These are phyloP conservation scores for Diploscapter pachys DNA, from an alignment of 1,140 invertebrate species.

Conservation along the genomic window DNA sequence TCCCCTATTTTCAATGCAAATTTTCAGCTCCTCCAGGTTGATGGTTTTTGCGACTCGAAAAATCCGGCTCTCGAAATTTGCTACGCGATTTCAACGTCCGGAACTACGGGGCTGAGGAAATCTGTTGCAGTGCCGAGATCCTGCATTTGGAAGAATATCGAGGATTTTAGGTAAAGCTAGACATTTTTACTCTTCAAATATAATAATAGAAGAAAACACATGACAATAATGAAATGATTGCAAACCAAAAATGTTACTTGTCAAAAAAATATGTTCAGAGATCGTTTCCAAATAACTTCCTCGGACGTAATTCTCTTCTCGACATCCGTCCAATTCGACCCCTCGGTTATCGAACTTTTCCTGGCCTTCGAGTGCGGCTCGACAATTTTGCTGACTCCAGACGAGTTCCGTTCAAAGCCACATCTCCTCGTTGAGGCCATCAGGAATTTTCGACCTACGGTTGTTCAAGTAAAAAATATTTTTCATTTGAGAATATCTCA, in stretches of 20 bases:
- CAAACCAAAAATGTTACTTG: background rate
- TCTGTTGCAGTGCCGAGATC: conserved; percentile 16
- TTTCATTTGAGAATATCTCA: background rate
- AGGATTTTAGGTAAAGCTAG: conserved; percentile 12
- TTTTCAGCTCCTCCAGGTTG: too few relatives aligned
- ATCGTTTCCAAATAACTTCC: conserved; percentile 11
- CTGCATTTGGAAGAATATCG: conserved; percentile 14
- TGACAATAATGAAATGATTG: background rate
- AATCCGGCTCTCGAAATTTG: conserved; percentile 1
- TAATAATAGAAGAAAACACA: background rate
- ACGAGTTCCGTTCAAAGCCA: conserved; percentile 15
- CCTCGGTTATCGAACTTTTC: conserved; percentile 27
- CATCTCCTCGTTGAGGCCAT: conserved; percentile 10
- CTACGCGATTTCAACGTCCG: conserved; percentile 18
- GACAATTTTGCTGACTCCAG: conserved; percentile 5
- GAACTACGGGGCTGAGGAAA: conserved; percentile 17
- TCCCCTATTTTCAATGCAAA: too few relatives aligned
- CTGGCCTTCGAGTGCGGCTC: conserved; percentile 14
- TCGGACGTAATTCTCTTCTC: conserved; percentile 24
- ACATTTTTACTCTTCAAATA: conserved; percentile 10
- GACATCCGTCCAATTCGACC: conserved; percentile 26
- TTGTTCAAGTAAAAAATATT: conserved; percentile 9
- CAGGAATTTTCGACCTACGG: conserved; percentile 8
- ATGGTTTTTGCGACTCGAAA: too few relatives aligned
- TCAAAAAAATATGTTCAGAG: background rate